A percentile compares a stretch with the other conserved stretches of the same genome.
Conservation (phyloP, 2,113 vertebrate species). For the Crotalus helleri region DNA sequence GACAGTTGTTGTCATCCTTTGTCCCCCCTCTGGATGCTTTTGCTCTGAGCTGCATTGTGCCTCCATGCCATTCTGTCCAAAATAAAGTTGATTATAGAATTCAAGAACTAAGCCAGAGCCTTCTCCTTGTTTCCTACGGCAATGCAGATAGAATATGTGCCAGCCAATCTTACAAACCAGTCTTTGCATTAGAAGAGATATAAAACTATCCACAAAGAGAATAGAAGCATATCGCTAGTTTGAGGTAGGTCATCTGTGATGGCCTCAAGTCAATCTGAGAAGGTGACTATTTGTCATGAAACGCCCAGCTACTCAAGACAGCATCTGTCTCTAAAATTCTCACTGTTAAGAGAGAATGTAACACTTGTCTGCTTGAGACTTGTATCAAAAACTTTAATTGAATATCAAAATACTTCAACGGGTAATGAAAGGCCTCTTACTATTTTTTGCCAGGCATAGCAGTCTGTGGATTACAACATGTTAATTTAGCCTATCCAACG, state of each 20-base stretch:
- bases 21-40: background rate
- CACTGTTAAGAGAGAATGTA: background rate
- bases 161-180: background rate
- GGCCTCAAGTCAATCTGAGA: slow-evolving; percentile 12
- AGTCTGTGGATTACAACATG: background rate
- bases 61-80: background rate
- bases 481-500: background rate
- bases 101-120: background rate
- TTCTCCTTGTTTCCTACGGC: background rate
- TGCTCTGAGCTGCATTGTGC: background rate
- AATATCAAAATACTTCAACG: background rate
- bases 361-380: background rate
- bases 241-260: background rate
- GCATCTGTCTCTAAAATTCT: background rate
- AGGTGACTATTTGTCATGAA: background rate
- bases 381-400: background rate
- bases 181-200: background rate
- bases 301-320: background rate
- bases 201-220: background rate
- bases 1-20: background rate
- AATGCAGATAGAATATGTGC: background rate
- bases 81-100: background rate
- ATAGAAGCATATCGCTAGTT: background rate
- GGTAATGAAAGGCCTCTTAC: background rate
- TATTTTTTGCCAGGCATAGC: background rate